phyloP scores from a whole-genome alignment of 2,797 vertebrate genomes.

The Ambastaia sidthimunki region DNA sequence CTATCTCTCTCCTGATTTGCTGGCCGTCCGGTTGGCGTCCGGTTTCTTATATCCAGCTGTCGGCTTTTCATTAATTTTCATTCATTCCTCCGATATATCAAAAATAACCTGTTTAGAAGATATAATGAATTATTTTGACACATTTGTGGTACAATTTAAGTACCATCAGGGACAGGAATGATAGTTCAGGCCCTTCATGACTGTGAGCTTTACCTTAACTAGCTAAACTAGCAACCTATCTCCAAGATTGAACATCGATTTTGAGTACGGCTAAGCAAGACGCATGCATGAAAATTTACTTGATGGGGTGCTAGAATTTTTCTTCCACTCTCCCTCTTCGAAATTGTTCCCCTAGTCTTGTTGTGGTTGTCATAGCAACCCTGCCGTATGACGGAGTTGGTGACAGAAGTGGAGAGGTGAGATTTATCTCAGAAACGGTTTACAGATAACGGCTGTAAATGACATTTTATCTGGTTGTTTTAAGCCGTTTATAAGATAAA shows the following conservation, averaged over 20 bases:
- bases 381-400: slow-evolving; percentile 85
- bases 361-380: slow-evolving; percentile 85
- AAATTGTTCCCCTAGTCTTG: slow-evolving; percentile 80
- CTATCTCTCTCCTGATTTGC: slow-evolving; percentile 53
- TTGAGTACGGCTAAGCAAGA: slow-evolving; percentile 6
- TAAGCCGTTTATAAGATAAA: background rate
- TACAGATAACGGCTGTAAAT: too few species aligned
- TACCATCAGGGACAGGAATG: slow-evolving; percentile 34
- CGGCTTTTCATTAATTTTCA: too few species aligned
- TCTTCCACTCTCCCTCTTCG: slow-evolving; percentile 73
- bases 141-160: slow-evolving; percentile 56
- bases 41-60: slow-evolving; percentile 51
- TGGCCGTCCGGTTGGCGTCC: slow-evolving; percentile 68
- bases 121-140: slow-evolving; percentile 62
- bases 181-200: slow-evolving; percentile 17
- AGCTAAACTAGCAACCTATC: background rate
- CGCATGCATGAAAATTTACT: slow-evolving; percentile 35
- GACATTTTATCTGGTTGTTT: too few species aligned
- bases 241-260: slow-evolving; percentile 33
- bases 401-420: slow-evolving; percentile 80
- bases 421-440: slow-evolving; percentile 76
- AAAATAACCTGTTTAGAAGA: slow-evolving; percentile 43
- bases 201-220: background rate
- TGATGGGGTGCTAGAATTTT: slow-evolving; percentile 47
- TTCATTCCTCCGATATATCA: too few species aligned